Conservation (phyloP, 2,113 vertebrate genomes). For the Theristicus caerulescens region DNA sequence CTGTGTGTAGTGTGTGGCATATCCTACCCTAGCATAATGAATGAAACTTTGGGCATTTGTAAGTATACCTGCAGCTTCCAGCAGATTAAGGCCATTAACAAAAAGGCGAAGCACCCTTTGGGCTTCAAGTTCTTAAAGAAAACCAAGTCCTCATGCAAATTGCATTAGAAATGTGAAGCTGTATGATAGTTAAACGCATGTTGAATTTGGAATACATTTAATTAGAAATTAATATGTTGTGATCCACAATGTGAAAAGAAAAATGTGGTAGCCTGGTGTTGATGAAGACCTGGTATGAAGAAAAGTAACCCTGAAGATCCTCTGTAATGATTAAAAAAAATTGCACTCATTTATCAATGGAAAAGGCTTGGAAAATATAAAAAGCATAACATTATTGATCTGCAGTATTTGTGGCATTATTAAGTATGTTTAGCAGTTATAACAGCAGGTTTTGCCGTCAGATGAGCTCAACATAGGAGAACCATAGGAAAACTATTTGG, state of each 20-base stretch:
- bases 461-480: background rate
- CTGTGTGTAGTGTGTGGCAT: background rate
- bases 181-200: background rate
- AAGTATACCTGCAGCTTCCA: background rate
- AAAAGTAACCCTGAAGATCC: background rate
- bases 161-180: background rate
- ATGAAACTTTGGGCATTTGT: background rate
- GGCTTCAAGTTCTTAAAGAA: background rate
- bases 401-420: background rate
- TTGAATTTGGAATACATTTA: background rate
- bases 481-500: background rate
- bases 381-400: conserved; percentile 13
- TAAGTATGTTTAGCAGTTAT: conserved; percentile 21
- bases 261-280: background rate
- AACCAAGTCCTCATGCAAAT: background rate
- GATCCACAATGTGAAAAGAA: background rate
- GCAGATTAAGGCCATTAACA: background rate
- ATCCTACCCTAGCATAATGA: background rate
- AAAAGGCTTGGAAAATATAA: conserved; percentile 22
- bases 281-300: conserved; percentile 26
- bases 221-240: background rate
- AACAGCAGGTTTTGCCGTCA: background rate
- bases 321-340: background rate
- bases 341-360: conserved; percentile 13
- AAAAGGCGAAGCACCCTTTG: background rate